Percentiles rank a stretch among this genome's conserved stretches.
phyloP scores from a whole-genome alignment of 2,113 vertebrate species.

The Neolamprologus kungweensis region DNA sequence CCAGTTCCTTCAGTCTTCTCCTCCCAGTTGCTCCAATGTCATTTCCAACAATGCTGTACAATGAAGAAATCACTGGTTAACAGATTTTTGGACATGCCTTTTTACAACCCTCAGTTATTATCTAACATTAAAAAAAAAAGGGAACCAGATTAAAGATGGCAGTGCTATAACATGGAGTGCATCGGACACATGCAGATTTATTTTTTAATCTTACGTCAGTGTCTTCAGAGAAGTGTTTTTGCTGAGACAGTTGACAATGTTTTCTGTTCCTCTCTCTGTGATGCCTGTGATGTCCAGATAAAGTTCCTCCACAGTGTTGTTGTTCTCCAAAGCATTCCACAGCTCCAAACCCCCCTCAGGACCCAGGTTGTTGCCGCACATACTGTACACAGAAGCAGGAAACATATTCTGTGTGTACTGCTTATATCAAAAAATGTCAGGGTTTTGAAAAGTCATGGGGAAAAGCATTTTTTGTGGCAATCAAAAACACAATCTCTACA shows the following conservation, averaged over 20 bases:
- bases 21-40: conserved; percentile 44
- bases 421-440: neutral
- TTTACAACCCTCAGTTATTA: neutral
- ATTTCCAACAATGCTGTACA: conserved; percentile 57
- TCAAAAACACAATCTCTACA: neutral
- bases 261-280: conserved; percentile 63
- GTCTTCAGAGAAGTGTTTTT: conserved; percentile 58
- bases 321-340: conserved; percentile 59
- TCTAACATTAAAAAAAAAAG: fast-evolving
- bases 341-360: conserved; percentile 55
- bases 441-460: neutral
- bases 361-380: conserved; percentile 67
- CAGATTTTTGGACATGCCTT: neutral
- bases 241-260: conserved; percentile 48
- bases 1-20: conserved; percentile 36
- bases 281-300: conserved; percentile 68
- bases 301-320: conserved; percentile 61
- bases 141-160: neutral
- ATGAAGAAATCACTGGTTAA: neutral
- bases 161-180: neutral
- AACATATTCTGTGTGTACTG: neutral
- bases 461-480: neutral
- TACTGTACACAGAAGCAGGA: conserved; percentile 6
- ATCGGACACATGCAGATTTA: neutral
- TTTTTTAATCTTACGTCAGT: conserved; percentile 38